Evolutionary conservation across 2,797 vertebrate species (phyloP).

Genomic region (Bucorvus abyssinicus): DNA sequence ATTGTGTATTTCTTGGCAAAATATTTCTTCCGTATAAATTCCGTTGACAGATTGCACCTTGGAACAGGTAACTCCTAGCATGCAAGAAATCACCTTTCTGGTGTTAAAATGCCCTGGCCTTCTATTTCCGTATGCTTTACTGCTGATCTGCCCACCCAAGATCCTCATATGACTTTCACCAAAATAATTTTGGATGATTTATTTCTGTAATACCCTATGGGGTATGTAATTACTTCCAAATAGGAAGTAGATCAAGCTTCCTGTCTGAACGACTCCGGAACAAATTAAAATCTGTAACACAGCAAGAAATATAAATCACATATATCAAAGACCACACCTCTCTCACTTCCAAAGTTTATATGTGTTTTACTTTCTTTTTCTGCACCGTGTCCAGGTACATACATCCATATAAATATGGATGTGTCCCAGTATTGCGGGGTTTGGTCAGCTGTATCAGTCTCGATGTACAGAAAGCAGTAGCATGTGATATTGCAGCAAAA

Average conservation of each 20-base stretch:
- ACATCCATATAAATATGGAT: fast-evolving
- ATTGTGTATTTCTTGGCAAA: background rate
- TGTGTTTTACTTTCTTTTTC: background rate
- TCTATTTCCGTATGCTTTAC: background rate
- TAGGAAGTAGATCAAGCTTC: background rate
- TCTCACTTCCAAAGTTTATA: background rate
- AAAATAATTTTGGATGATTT: background rate
- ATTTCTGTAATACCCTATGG: background rate
- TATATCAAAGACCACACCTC: background rate
- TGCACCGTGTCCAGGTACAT: background rate
- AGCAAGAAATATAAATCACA: background rate
- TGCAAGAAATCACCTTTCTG: background rate
- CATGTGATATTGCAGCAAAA: background rate
- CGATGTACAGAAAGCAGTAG: background rate
- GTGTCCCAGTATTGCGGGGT: background rate
- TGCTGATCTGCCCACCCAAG: background rate
- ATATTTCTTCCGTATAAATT: background rate
- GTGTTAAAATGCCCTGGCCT: background rate
- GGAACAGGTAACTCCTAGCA: background rate
- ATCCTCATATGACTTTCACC: background rate
- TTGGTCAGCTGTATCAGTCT: background rate
- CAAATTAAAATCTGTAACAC: background rate
- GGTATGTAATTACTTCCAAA: background rate
- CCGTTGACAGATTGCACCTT: background rate
- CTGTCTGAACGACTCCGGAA: background rate